These are phyloP conservation scores for Oceanodroma tethys DNA, from an alignment of 2,113 vertebrate species.

Conservation along the genomic window DNA sequence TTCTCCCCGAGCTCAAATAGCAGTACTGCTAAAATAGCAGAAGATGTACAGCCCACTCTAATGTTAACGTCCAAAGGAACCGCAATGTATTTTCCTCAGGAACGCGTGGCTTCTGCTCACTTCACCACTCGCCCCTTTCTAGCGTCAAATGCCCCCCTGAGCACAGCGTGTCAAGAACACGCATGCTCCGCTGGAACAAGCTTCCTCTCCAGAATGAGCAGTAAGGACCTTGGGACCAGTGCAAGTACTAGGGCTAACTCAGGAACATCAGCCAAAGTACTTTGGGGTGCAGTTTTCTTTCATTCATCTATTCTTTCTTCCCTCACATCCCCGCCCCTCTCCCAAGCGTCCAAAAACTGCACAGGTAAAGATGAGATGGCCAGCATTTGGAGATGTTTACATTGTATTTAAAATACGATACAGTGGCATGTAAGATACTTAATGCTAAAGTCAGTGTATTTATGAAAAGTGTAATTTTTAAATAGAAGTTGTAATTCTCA, in stretches of 20 bases:
- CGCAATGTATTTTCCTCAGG: constrained; percentile 49
- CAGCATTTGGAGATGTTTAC: constrained; percentile 70
- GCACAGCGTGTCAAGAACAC: neutral
- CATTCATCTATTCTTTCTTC: neutral
- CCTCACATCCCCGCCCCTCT: neutral
- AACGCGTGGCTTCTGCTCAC: constrained; percentile 17
- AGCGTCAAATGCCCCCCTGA: neutral
- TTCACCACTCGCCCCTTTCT: neutral
- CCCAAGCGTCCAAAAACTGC: constrained; percentile 44
- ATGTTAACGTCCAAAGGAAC: neutral
- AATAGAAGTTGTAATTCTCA: constrained; percentile 70
- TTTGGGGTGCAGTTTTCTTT: constrained; percentile 17
- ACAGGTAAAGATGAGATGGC: constrained; percentile 64
- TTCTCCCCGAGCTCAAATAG: neutral
- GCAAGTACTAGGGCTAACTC: constrained; percentile 57
- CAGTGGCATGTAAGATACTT: constrained; percentile 73
- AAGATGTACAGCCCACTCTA: neutral
- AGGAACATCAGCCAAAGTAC: constrained; percentile 68
- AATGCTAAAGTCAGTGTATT: constrained; percentile 70
- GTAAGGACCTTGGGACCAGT: neutral
- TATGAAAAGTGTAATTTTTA: constrained; percentile 74
- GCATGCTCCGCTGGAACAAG: neutral
- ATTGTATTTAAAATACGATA: constrained; percentile 69
- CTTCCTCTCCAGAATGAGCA: neutral
- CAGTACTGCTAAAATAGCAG: neutral